Base-by-base conservation (phyloP, 2,888 invertebrate species). In the Mechanitis messenoides region DNA sequence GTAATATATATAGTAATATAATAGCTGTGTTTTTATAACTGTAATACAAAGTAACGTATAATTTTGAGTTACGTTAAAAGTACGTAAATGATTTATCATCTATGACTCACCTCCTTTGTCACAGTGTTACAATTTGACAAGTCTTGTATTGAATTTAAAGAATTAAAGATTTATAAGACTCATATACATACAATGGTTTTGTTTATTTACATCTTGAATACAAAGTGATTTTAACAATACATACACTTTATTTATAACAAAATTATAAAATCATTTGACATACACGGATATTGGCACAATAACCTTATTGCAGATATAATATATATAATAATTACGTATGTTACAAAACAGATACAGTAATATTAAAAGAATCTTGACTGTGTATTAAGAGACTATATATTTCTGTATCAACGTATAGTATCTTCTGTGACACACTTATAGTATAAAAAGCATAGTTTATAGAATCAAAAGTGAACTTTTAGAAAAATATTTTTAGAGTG, bases 121-220 rank as follows among this genome's bases (percentile, higher is more conserved):
- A 50, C 35, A 46, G 60, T 60, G 60, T 38, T 56, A 58, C 54
- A 53, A 59, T 65, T 58, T 45, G 50, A 45, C 54, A 56, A 56
- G 56, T 33, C 56, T 65, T 56, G 47, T 60, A 38, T 59, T 46
- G 61, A 65, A 59, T 63, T 60, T 62, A 53, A 58, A 61, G 59
- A 28, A 59, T 53, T 55, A 33, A 47, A 63, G 60, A 63, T 63
- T 61, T 65, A 63, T 63, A 56, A 58, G 45, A 20, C 63, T 66
- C 55, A 63, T 66, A 66, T 63, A 63, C 66, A 66, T 66, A 66
- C 66, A 66, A 66, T 66, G 59, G 58, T 28, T 55, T 55, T 61
- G 47, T 60, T 46, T 53, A 56, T 45, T 61, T 58, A 53, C 56
- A 35, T 33, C 46, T n/a, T 28, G 60, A 58, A 63, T 64, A 61